A percentile compares a stretch with the other conserved stretches of the same genome.
Conservation (phyloP, 2,888 invertebrate species). For the Eupithecia pulchellata region DNA sequence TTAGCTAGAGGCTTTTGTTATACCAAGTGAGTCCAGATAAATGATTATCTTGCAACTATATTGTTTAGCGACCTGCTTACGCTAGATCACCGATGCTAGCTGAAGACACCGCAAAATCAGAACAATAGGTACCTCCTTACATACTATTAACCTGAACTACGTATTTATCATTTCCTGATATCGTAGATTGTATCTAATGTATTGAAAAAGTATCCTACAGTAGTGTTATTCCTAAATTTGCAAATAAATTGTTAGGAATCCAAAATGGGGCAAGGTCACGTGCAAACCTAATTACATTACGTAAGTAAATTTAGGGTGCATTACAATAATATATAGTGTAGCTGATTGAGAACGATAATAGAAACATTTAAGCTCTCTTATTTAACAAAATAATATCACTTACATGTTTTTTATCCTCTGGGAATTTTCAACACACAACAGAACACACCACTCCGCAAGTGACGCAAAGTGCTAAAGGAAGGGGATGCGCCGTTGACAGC, state of each 20-base stretch:
- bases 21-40: neutral
- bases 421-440: conserved; percentile 71
- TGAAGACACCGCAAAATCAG: neutral
- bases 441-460: conserved; percentile 78
- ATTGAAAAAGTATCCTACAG: neutral
- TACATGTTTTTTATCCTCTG: conserved; percentile 80
- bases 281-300: conserved; percentile 80
- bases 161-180: neutral
- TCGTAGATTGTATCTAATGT: neutral
- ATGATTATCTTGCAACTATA: no score
- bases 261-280: conserved; percentile 78
- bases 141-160: neutral
- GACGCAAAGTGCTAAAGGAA: conserved; percentile 82
- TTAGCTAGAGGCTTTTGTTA: neutral
- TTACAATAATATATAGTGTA: neutral
- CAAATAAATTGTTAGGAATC: neutral
- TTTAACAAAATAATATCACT: conserved; percentile 52
- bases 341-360: neutral
- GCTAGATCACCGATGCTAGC: no score
- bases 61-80: no score
- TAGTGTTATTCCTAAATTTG: neutral
- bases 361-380: neutral
- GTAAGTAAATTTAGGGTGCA: conserved; percentile 66
- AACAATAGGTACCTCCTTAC: neutral
- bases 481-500: conserved; percentile 65